These are phyloP conservation scores for Belonocnema kinseyi DNA, from an alignment of 1,140 invertebrate species.

Conservation along the genomic window DNA sequence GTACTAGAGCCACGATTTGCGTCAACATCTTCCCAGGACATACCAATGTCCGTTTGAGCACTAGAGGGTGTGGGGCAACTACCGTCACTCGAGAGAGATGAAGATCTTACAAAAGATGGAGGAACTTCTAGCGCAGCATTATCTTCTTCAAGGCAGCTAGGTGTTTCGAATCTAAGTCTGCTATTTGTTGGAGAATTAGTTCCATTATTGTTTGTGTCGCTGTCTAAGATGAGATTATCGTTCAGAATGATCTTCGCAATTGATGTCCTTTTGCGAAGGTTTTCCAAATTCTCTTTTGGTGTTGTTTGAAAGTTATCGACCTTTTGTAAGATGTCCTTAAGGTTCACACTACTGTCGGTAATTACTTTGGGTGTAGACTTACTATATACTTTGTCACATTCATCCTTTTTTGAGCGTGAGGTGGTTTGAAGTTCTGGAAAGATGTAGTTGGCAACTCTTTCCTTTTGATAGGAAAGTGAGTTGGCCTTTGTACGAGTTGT, in stretches of 20 bases:
- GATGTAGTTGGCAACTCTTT: slow-evolving; percentile 54
- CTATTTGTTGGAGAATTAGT: slow-evolving; percentile 30
- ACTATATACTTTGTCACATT: background rate
- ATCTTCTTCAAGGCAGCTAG: slow-evolving; percentile 44
- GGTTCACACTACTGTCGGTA: slow-evolving; percentile 55
- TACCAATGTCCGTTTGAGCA: slow-evolving; percentile 60
- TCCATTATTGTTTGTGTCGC: slow-evolving; percentile 55
- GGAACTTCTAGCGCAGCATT: slow-evolving; percentile 53
- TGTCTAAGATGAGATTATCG: slow-evolving; percentile 57
- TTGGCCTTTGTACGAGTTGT: background rate
- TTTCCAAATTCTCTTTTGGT: slow-evolving; percentile 68
- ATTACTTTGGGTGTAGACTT: background rate
- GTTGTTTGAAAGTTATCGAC: slow-evolving; percentile 57
- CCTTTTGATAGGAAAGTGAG: slow-evolving; percentile 45
- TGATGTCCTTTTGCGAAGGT: slow-evolving; percentile 65
- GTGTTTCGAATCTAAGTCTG: background rate
- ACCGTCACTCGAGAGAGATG: slow-evolving; percentile 66
- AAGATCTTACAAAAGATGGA: slow-evolving; percentile 61
- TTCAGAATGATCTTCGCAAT: slow-evolving; percentile 69
- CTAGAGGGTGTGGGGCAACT: slow-evolving; percentile 63
- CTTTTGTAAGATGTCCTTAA: slow-evolving; percentile 67
- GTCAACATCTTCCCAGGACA: slow-evolving; percentile 67
- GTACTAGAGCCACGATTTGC: slow-evolving; percentile 48
- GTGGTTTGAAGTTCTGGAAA: slow-evolving; percentile 44
- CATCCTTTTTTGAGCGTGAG: background rate